Base-by-base conservation (phyloP, 2,113 vertebrate species). In the Phalacrocorax aristotelis region DNA sequence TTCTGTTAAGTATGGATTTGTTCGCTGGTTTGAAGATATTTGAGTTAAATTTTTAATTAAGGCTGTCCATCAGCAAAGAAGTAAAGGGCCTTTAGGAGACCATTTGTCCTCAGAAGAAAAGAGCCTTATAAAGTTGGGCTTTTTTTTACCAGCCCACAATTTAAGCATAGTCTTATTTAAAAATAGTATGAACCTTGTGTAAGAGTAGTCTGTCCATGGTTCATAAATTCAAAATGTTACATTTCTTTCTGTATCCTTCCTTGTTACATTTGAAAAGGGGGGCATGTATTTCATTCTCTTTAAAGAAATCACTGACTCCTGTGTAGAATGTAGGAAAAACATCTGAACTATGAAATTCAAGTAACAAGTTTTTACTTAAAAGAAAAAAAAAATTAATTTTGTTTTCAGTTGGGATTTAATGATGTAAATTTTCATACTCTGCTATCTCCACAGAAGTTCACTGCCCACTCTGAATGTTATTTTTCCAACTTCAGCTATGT, bases 361-460 rank as follows among this genome's bases (percentile, higher is more conserved):
- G 14, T 75, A 75, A 42, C 8, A 36, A 17, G 4, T 21, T 78
- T 95, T 71, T 74, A 18, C 8, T n/a, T 48, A 64, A 25, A 2
- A 29, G 6, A 48, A 9, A 10, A 80, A 60, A 48, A 38, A 0
- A 5, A 60, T 58, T 22, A 11, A 9, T 34, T 85, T 40, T 64
- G n/a, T 29, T 85, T 91, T 83, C 26, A 26, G 0, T 34, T 13
- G 17, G 46, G 19, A 34, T 89, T 74, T 51, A 42, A 20, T 71
- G 29, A 7, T 48, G 23, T 40, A 23, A 13, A 3, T 76, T 60
- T 86, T 40, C 49, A 10, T 18, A 3, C 26, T 42, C 18, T 32
- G 22, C 17, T 36, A 0, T 12, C 58, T 72, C 44, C 2, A 1
- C 60, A 51, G 4, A 38, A 71, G 9, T 8, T 75, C 11, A 9